Conservation (phyloP, 2,113 vertebrate species). For the Leptosomus discolor region DNA sequence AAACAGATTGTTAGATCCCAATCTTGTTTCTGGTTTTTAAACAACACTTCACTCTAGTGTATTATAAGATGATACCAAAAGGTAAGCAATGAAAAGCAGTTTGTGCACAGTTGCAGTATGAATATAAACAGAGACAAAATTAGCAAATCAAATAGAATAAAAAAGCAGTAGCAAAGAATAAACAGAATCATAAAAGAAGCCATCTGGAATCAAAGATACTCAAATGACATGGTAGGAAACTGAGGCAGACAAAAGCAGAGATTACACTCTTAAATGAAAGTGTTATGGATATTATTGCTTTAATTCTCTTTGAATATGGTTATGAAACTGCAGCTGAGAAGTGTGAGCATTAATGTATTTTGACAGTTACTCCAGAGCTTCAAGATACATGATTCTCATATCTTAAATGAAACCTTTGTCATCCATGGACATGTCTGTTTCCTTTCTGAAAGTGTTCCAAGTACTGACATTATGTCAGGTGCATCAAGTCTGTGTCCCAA, state of each 20-base stretch:
- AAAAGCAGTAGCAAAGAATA: slow-evolving; percentile 36
- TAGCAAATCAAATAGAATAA: slow-evolving; percentile 62
- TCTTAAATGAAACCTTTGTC: slow-evolving; percentile 47
- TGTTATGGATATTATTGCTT: slow-evolving; percentile 26
- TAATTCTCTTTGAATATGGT: slow-evolving; percentile 52
- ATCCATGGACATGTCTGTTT: not conserved
- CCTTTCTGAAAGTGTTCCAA: not conserved
- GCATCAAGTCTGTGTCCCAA: not conserved
- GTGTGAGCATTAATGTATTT: slow-evolving; percentile 26
- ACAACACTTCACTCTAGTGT: not conserved
- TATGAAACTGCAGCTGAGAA: slow-evolving; percentile 21
- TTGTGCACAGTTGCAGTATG: slow-evolving; percentile 25
- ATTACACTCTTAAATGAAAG: slow-evolving; percentile 17
- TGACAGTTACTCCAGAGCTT: slow-evolving; percentile 46
- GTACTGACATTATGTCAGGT: not conserved
- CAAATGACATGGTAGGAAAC: slow-evolving; percentile 47
- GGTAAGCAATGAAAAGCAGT: slow-evolving; percentile 35
- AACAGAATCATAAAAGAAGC: slow-evolving; percentile 51
- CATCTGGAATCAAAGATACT: slow-evolving; percentile 54
- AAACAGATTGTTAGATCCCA: not conserved
- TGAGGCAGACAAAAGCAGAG: slow-evolving; percentile 57
- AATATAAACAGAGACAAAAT: slow-evolving; percentile 41
- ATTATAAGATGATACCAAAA: not conserved
- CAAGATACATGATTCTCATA: slow-evolving; percentile 14
- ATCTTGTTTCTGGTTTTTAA: not conserved